Base-by-base conservation (phyloP, 2,113 vertebrate genomes). In the Sphaerodactylus townsendi region DNA sequence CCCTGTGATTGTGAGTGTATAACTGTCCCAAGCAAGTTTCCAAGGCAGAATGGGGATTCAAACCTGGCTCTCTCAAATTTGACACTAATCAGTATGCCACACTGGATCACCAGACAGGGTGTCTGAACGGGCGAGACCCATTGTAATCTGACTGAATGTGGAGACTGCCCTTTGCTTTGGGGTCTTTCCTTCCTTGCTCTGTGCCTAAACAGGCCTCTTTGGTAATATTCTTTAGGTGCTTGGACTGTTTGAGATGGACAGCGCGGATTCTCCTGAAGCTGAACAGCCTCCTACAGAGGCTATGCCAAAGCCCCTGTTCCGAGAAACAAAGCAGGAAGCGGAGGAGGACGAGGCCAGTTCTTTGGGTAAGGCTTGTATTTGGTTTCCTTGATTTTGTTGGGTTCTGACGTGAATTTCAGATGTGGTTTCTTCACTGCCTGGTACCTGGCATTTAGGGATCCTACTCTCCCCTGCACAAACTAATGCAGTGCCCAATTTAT, bases 201-300 rank as follows among this genome's bases (percentile, higher is more conserved):
- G 5, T 17, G 3, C 17, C 23, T 46, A 11, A 75, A 19, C 30
- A 33, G 19, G 30, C 33, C 35, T 8, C 69, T 78, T 62, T 62
- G 23, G 59, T 71, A 9, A 4, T 78, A 15, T 23, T 46, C 1
- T 82, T 17, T 37, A 84, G 83, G 83, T 84, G 28, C 66, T 84
- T 0, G 83, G 83, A 10, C 53, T 84, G 30, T 84, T 84, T 35
- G 83, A 84, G 15, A 84, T 84, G 83, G 83, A 84, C 41, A 84
- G 78, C 1, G 75, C 37, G 1, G 83, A 72, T 48, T 84, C 83
- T 30, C 75, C 76, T 1, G 83, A 84, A 8, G 50, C 83, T 0
- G 83, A 84, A 15, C 83, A 78, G 39, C 66, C 83, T 28, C 53
- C 75, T 0, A 71, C 75, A 0, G 75, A 71, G 37, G n/a, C 50